phyloP scores from a whole-genome alignment of 2,797 vertebrate genomes.

The Acanthiza pusilla region DNA sequence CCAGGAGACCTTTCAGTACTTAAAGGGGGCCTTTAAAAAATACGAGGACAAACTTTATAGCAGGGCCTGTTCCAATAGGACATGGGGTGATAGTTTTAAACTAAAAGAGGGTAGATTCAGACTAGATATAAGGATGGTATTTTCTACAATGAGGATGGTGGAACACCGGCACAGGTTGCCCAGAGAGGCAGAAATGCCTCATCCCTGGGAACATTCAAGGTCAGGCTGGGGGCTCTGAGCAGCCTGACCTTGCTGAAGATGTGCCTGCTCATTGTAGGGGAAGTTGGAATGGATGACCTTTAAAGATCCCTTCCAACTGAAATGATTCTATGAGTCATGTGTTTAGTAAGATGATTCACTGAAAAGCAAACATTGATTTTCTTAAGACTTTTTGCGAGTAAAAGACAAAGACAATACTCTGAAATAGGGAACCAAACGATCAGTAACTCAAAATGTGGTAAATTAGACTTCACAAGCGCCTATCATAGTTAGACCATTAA shows the following conservation, averaged over 20 bases:
- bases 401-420: neutral
- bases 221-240: neutral
- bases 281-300: neutral
- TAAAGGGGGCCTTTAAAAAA: neutral
- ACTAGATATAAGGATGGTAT: neutral
- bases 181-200: neutral
- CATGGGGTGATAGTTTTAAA: neutral
- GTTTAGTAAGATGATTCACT: neutral
- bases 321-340: neutral
- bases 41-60: neutral
- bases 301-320: neutral
- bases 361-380: neutral
- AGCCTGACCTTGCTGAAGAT: neutral
- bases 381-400: neutral
- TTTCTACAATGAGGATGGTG: neutral
- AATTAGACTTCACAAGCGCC: neutral
- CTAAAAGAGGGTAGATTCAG: neutral
- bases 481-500: neutral
- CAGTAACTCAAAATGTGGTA: neutral
- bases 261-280: no score
- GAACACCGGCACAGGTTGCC: neutral
- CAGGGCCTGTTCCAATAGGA: neutral
- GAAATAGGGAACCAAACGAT: neutral
- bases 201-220: neutral
- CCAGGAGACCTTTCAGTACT: neutral